Conservation (phyloP, 2,797 vertebrate species). For the Gallinago nigripennis region DNA sequence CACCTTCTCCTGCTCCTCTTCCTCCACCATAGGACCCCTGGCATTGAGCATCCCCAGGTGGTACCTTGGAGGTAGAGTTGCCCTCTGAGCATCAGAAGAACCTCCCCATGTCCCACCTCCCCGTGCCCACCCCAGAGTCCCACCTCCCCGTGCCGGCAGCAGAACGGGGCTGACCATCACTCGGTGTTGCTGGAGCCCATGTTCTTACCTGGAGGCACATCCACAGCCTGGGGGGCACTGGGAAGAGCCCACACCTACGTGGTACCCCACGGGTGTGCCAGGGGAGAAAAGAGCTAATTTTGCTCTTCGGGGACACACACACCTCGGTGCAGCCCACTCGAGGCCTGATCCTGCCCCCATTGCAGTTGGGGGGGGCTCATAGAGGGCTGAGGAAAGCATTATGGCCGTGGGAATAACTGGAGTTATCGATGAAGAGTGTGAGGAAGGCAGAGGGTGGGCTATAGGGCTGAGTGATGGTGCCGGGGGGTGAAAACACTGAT, state of each 20-base stretch:
- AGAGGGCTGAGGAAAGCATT: neutral
- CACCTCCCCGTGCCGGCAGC: rapidly evolving
- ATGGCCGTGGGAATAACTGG: neutral
- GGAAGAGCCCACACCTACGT: rapidly evolving
- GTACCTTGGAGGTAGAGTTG: neutral
- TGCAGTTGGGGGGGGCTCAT: rapidly evolving
- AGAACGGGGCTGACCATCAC: rapidly evolving
- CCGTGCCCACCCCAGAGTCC: rapidly evolving
- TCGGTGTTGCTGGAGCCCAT: rapidly evolving
- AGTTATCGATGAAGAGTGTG: neutral
- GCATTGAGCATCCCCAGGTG: neutral
- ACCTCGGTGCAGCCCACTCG: rapidly evolving
- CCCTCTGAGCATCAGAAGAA: neutral
- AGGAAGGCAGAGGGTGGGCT: neutral
- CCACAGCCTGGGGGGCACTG: neutral
- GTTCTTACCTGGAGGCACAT: rapidly evolving
- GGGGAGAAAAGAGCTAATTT: neutral
- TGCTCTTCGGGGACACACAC: neutral
- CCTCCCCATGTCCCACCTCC: rapidly evolving
- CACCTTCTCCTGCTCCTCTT: neutral
- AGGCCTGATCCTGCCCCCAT: neutral
- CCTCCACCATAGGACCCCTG: neutral
- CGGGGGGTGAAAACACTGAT: neutral
- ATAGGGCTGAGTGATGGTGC: neutral
- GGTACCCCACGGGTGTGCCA: rapidly evolving